Percentiles rank a stretch among this genome's conserved stretches.
Evolutionary conservation across 2,113 vertebrate genomes (phyloP).

Genomic region (Aegotheles bennettii): DNA sequence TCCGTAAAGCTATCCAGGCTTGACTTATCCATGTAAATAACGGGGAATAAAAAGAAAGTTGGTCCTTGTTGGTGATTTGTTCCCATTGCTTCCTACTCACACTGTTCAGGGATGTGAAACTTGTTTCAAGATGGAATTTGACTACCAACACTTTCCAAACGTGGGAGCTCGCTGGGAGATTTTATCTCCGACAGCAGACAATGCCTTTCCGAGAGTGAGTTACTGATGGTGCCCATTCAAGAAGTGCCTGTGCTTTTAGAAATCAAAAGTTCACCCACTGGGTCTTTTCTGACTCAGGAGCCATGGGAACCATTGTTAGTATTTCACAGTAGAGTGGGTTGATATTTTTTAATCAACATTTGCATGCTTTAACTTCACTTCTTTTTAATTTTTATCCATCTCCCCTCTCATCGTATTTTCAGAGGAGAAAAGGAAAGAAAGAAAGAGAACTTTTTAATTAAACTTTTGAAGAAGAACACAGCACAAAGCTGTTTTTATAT

Average conservation of each 20-base stretch:
- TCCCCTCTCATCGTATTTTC: neutral
- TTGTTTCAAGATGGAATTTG: neutral
- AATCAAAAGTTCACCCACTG: slow-evolving; percentile 48
- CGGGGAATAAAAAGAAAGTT: neutral
- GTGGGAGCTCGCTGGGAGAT: neutral
- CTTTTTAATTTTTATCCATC: slow-evolving; percentile 51
- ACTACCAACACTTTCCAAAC: neutral
- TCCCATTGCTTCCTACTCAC: neutral
- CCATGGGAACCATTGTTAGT: slow-evolving; percentile 61
- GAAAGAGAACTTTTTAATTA: slow-evolving; percentile 43
- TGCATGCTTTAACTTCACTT: slow-evolving; percentile 7
- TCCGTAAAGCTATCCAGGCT: neutral
- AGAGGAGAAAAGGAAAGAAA: neutral
- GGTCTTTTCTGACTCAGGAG: slow-evolving; percentile 31
- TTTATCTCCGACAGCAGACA: neutral
- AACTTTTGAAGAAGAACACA: neutral
- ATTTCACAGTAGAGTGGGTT: slow-evolving; percentile 21
- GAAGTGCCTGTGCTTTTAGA: neutral
- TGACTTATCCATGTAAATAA: neutral
- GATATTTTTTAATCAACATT: slow-evolving; percentile 62
- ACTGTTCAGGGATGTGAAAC: neutral
- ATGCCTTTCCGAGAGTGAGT: neutral
- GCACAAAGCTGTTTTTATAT: neutral
- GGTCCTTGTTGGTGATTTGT: neutral
- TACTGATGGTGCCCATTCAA: neutral